These are phyloP conservation scores for crab-eating macaque (Macaca fascicularis) DNA, from an alignment of 2,113 vertebrate genomes.

Conservation along the genomic window DNA sequence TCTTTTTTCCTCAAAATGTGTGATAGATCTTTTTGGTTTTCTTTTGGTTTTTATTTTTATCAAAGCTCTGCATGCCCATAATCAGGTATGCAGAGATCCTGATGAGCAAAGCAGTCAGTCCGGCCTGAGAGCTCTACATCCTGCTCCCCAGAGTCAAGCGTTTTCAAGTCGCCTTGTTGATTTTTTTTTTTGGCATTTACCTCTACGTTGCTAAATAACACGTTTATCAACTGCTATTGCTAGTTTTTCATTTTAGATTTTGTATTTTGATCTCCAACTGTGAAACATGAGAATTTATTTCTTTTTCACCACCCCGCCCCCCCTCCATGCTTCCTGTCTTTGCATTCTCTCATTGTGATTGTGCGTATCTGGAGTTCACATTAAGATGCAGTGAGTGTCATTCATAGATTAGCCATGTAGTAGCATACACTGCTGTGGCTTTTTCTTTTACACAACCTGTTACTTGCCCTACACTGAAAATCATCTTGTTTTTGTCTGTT, in stretches of 20 bases:
- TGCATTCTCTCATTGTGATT: not conserved
- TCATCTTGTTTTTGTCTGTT: not conserved
- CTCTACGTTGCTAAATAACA: not conserved
- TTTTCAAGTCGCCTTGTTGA: rapidly evolving
- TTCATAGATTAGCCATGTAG: not conserved
- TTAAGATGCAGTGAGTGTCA: not conserved
- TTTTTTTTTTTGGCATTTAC: not conserved
- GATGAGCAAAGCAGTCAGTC: too few species aligned
- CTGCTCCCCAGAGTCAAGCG: not conserved
- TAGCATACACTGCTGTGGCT: too few species aligned
- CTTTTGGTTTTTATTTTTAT: not conserved
- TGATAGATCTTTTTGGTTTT: not conserved
- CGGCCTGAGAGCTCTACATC: not conserved
- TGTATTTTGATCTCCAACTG: not conserved
- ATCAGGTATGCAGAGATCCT: not conserved
- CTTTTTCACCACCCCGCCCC: not conserved
- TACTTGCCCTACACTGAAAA: not conserved
- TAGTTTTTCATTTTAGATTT: not conserved
- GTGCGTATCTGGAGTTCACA: not conserved
- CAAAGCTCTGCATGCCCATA: not conserved
- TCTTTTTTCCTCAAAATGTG: not conserved
- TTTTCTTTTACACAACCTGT: not conserved
- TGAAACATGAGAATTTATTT: not conserved
- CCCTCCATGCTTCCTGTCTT: not conserved
- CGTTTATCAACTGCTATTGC: not conserved